phyloP scores from a whole-genome alignment of 2,888 invertebrate genomes.

The Leptopilina syphax region DNA sequence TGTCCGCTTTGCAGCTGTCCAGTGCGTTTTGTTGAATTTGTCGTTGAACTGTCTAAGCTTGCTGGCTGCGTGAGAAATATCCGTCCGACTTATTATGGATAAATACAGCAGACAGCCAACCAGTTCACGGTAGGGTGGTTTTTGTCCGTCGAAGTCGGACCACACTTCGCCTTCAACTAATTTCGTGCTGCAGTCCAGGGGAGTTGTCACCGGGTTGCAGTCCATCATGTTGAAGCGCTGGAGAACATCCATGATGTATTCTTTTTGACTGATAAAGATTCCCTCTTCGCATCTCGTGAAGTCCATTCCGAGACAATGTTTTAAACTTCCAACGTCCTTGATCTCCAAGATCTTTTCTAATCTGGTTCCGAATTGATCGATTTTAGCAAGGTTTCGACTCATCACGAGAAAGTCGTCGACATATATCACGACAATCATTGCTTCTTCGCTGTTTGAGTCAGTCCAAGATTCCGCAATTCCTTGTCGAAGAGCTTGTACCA shows the following conservation, averaged over 20 bases:
- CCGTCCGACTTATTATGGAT: conserved; percentile 26
- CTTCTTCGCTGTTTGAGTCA: neutral
- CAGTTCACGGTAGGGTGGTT: conserved; percentile 39
- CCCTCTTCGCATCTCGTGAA: conserved; percentile 17
- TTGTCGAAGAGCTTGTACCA: conserved; percentile 41
- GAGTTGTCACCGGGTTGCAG: conserved; percentile 60
- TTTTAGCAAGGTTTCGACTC: neutral
- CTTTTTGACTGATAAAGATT: conserved; percentile 47
- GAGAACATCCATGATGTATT: conserved; percentile 57
- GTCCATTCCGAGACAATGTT: too few species aligned
- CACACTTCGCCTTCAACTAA: conserved; percentile 28
- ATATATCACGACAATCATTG: conserved; percentile 38
- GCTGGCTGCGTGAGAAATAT: conserved; percentile 39
- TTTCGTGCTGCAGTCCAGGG: conserved; percentile 49
- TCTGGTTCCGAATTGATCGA: conserved; percentile 7
- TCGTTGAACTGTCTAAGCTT: conserved; percentile 14
- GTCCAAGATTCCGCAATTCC: neutral
- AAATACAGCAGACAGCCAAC: conserved; percentile 46
- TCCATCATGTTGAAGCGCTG: conserved; percentile 60
- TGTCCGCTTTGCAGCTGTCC: too few species aligned
- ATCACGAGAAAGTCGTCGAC: conserved; percentile 1
- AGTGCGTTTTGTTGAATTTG: conserved; percentile 2
- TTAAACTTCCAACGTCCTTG: neutral
- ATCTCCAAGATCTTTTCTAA: conserved; percentile 26
- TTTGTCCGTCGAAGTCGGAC: conserved; percentile 14